Base-by-base conservation (phyloP, 2,797 vertebrate species). In the Pteronotus mesoamericanus region DNA sequence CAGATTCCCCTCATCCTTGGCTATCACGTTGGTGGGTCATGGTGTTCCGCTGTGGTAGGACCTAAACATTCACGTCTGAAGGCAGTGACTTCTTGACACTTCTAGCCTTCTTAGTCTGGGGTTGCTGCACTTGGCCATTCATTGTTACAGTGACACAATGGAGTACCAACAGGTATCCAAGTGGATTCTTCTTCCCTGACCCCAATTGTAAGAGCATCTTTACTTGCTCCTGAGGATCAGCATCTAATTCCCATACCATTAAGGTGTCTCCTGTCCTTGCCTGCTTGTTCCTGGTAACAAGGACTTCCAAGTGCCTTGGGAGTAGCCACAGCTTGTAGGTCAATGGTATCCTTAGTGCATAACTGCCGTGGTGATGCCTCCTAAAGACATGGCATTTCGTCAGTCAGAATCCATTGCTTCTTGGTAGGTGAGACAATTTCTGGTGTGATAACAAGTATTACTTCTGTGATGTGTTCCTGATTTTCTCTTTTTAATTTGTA, bases 401-500 rank as follows among this genome's bases (percentile, higher is more conserved):
- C 32, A 14, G 21, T 46, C 85, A 77, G 26, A 44, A 82, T 24
- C 37, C 32, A 24, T 12, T 24, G 2, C 26, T 77, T 85, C 68
- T 80, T 68, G 24, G 42, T 68, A 72, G 10, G 21, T 1, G 18
- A 78, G 46, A 42, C 37, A 53, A 6, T 78, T 72, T 57, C 75
- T 74, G 46, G 16, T 53, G 9, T 4, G 3, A 29, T 26, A 44
- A 32, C 3, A 42, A 61, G 2, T 11, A 77, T 87, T 29, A 44
- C 16, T 75, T 77, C 12, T 37, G 9, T 80, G 64, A 32, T 75
- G 59, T 21, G 6, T 19, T 91, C 71, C 3, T n/a, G 19, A 84
- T 39, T 5, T 61, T 42, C 39, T 91, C 29, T 83, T 91, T 87
- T 78, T 69, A 44, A 72, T 72, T 91, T 44, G 32, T 72, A 78